Conservation (phyloP, 2,797 vertebrate species). For the Halcyon badia region DNA sequence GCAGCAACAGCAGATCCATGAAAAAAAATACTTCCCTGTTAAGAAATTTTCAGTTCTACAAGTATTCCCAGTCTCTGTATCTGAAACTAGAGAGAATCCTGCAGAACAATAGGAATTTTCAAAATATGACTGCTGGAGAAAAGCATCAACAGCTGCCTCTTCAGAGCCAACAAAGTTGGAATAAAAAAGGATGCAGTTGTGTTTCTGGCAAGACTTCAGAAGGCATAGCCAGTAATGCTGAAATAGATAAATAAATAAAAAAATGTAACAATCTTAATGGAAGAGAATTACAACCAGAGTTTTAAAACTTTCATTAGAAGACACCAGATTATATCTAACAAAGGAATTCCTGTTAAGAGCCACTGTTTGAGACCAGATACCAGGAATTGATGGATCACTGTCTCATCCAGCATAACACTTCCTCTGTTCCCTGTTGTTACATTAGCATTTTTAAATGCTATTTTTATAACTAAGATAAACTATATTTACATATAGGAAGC, state of each 20-base stretch:
- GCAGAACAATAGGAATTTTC: neutral
- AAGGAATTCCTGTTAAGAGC: neutral
- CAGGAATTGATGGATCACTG: neutral
- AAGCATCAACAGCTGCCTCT: neutral
- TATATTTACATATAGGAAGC: neutral
- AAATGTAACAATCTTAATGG: neutral
- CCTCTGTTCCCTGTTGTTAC: neutral
- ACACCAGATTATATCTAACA: neutral
- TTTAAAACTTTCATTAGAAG: conserved; percentile 4
- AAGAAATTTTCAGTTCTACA: neutral
- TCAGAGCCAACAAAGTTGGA: neutral
- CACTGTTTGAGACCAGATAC: neutral
- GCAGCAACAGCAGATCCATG: neutral
- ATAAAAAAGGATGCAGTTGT: neutral
- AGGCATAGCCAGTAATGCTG: neutral
- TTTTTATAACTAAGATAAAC: conserved; percentile 27
- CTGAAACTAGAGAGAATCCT: neutral
- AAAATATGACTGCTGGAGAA: neutral
- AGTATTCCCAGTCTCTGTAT: neutral
- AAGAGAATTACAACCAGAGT: neutral
- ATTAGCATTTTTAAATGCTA: neutral
- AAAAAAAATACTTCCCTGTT: neutral
- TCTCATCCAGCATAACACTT: neutral
- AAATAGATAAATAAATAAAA: neutral
- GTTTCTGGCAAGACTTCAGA: neutral